Conservation (phyloP, 2,888 invertebrate genomes). For the Tubulanus polymorphus region DNA sequence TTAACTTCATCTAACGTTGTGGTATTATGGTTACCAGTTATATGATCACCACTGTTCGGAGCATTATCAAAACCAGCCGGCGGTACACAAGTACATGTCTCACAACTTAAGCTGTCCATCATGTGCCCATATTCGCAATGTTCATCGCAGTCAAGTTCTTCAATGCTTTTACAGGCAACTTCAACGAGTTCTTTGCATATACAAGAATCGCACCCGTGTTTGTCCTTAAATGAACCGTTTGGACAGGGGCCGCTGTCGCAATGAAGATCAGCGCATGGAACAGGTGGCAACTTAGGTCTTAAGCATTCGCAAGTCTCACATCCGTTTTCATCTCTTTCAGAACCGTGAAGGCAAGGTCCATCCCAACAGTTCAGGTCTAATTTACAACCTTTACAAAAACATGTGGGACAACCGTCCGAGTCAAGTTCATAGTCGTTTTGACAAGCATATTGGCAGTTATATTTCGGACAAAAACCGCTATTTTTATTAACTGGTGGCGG, state of each 20-base stretch:
- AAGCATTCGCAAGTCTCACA: background rate
- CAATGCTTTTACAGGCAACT: background rate
- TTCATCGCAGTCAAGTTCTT: background rate
- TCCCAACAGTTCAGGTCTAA: background rate
- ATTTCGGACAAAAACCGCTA: too few species aligned
- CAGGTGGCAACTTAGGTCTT: background rate
- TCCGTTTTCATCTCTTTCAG: background rate
- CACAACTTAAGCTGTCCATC: background rate
- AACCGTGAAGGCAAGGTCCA: background rate
- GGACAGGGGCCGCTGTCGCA: background rate
- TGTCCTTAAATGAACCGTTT: background rate
- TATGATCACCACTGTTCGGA: background rate
- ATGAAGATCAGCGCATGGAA: background rate
- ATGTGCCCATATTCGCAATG: background rate
- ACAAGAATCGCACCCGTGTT: background rate
- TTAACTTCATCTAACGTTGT: too few species aligned
- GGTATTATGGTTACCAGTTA: background rate
- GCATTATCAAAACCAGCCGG: background rate
- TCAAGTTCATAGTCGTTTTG: too few species aligned
- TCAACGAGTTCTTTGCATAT: background rate
- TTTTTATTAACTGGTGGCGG: too few species aligned
- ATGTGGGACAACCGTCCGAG: background rate
- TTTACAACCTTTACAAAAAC: background rate
- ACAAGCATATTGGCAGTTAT: too few species aligned
- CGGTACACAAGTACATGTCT: background rate